Evolutionary conservation across 2,113 vertebrate species (phyloP).

Genomic region (Sprattus sprattus): DNA sequence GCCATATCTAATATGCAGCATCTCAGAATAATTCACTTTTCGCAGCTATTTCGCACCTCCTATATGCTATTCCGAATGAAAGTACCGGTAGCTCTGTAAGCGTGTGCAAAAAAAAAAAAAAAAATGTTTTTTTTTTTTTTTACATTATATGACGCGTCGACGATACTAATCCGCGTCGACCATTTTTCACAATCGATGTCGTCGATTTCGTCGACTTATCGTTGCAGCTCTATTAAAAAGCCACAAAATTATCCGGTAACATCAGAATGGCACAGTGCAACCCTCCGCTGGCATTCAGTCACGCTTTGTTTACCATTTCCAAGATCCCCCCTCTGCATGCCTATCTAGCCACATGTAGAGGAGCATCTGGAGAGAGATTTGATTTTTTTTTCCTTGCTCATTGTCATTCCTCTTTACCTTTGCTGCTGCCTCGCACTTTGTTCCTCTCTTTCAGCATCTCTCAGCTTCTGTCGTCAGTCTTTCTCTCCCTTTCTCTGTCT

Average conservation of each 20-base stretch:
- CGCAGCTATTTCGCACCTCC: no score
- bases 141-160: no score
- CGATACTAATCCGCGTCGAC: no score
- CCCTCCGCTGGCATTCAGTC: slow-evolving; percentile 6
- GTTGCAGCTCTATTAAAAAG: no score
- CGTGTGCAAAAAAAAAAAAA: no score
- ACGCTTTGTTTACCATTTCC: neutral
- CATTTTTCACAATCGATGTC: no score
- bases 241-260: neutral
- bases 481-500: neutral
- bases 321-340: neutral
- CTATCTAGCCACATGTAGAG: neutral
- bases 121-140: no score
- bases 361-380: neutral
- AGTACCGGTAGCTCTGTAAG: no score
- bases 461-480: neutral
- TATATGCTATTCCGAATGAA: no score
- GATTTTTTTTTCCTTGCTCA: neutral
- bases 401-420: neutral
- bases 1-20: no score
- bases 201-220: no score
- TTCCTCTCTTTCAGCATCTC: neutral
- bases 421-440: slow-evolving; percentile 15
- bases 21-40: no score
- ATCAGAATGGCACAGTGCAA: neutral